Evolutionary conservation across 2,113 vertebrate species (phyloP).

Genomic region (Microcebus griseorufus): DNA sequence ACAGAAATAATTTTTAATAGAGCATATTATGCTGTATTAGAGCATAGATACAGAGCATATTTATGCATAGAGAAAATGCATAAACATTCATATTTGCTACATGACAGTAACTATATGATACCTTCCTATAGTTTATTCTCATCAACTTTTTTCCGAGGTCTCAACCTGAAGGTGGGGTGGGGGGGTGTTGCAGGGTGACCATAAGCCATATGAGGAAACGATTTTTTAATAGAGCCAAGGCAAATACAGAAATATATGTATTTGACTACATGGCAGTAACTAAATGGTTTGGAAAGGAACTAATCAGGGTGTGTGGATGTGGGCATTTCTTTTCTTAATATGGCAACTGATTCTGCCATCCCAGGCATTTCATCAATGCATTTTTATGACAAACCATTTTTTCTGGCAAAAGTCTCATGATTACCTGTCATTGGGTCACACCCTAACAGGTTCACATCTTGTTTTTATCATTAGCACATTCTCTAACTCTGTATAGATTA

Average conservation of each 20-base stretch:
- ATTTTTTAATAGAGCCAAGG: constrained; percentile 22
- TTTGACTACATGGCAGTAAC: neutral
- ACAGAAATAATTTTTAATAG: constrained; percentile 14
- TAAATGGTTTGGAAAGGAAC: constrained; percentile 23
- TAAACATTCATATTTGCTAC: constrained; percentile 19
- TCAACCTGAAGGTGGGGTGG: too few species aligned
- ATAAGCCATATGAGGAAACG: too few species aligned
- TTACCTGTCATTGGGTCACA: constrained; percentile 9
- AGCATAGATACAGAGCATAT: too few species aligned
- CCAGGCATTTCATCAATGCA: neutral
- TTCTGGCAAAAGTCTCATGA: constrained; percentile 39
- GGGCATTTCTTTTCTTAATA: constrained; percentile 49
- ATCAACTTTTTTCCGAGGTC: neutral
- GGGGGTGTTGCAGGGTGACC: too few species aligned
- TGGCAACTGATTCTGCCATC: neutral
- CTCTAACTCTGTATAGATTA: constrained; percentile 21
- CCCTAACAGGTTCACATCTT: constrained; percentile 18
- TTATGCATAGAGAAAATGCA: neutral
- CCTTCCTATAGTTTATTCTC: constrained; percentile 35
- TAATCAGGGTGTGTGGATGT: neutral
- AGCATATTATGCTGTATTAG: neutral
- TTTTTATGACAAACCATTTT: constrained; percentile 36
- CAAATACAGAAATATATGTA: constrained; percentile 31
- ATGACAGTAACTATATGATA: neutral
- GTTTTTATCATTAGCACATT: constrained; percentile 7